A percentile compares a stretch with the other conserved stretches of the same genome.
These are phyloP conservation scores for Caenorhabditis brenneri DNA, from an alignment of 1,140 invertebrate genomes.

Conservation along the genomic window DNA sequence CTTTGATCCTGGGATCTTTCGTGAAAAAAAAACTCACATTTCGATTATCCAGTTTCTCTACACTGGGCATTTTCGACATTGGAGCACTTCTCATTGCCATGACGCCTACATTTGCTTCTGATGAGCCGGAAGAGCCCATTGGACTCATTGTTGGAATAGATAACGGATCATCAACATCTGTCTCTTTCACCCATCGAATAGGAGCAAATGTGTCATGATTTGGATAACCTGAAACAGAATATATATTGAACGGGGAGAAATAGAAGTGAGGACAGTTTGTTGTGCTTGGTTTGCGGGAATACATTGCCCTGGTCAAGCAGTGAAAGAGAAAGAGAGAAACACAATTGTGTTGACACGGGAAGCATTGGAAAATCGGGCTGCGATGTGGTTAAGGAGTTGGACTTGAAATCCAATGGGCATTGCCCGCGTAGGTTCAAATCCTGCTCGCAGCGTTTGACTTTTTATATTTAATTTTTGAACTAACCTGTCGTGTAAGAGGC, in stretches of 20 bases:
- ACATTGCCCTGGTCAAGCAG: background rate
- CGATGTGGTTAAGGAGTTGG: conserved; percentile 88
- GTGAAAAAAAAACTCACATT: background rate
- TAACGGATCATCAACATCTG: conserved; percentile 45
- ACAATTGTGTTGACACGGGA: background rate
- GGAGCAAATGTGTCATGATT: conserved; percentile 3
- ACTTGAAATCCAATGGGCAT: conserved; percentile 88
- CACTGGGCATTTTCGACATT: conserved; percentile 30
- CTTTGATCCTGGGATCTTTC: no score
- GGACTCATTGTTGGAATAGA: conserved; percentile 43
- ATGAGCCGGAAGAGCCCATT: conserved; percentile 37
- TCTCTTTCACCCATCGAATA: conserved; percentile 50
- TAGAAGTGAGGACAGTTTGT: background rate
- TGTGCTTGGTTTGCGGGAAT: background rate
- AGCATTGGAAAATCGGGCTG: conserved; percentile 60
- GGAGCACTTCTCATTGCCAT: conserved; percentile 21
- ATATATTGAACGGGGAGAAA: background rate
- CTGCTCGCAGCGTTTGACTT: conserved; percentile 79
- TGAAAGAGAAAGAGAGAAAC: background rate
- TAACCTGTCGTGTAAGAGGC: background rate
- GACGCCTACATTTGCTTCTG: conserved; percentile 18
- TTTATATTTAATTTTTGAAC: background rate
- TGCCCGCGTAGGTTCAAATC: conserved; percentile 87
- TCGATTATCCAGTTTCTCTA: conserved; percentile 26
- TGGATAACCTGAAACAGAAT: background rate